phyloP scores from a whole-genome alignment of 2,113 vertebrate genomes.

The Lethenteron reissneri region DNA sequence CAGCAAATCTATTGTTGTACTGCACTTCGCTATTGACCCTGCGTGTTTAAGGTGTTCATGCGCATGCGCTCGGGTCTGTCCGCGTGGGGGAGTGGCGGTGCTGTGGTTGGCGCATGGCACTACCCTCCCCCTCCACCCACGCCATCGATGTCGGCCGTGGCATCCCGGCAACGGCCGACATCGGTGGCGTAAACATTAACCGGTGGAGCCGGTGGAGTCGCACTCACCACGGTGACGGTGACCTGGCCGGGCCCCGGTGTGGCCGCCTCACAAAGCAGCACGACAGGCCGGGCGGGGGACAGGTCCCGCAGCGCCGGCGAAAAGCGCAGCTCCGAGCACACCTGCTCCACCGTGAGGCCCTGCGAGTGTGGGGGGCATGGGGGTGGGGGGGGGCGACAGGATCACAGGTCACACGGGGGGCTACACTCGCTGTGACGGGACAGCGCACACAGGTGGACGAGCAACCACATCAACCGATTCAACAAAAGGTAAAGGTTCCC shows the following conservation, averaged over 20 bases:
- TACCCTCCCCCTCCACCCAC: background rate
- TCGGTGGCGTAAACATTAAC: no score
- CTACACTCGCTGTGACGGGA: background rate
- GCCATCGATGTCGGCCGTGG: background rate
- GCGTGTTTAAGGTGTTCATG: no score
- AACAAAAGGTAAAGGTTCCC: background rate
- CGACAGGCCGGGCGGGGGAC: slow-evolving; percentile 42
- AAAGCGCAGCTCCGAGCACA: slow-evolving; percentile 64
- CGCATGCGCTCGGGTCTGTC: no score
- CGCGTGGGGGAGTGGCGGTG: background rate
- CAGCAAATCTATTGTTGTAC: no score
- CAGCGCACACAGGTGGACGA: background rate
- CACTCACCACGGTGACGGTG: slow-evolving; percentile 68
- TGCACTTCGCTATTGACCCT: no score
- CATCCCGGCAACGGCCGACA: background rate
- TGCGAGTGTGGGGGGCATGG: slow-evolving; percentile 16
- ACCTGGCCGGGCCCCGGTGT: slow-evolving; percentile 37
- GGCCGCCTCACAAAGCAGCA: slow-evolving; percentile 59
- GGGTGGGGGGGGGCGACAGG: slow-evolving; percentile 1
- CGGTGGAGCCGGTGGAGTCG: background rate
- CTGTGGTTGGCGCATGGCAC: background rate
- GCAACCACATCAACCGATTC: background rate
- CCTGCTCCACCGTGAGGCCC: slow-evolving; percentile 68
- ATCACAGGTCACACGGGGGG: background rate
- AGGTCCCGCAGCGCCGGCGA: slow-evolving; percentile 43